Evolutionary conservation across 2,797 vertebrate species (phyloP).

Genomic region (Erpetoichthys calabaricus): DNA sequence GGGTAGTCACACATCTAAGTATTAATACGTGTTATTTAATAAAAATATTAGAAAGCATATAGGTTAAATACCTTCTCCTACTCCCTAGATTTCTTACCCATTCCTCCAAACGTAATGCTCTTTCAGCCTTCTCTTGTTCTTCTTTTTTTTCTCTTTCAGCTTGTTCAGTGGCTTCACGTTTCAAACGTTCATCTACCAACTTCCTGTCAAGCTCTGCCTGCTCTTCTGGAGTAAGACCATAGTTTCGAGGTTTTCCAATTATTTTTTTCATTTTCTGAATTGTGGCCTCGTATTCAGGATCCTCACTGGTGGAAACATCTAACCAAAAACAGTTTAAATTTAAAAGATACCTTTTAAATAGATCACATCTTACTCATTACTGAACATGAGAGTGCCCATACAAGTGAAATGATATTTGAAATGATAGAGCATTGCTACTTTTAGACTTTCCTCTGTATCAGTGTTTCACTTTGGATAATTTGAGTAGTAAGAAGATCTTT

Average conservation of each 20-base stretch:
- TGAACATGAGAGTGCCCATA: too few relatives aligned
- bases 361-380: too few relatives aligned
- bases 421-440: too few relatives aligned
- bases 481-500: too few relatives aligned
- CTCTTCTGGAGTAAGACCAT: slow-evolving; percentile 55
- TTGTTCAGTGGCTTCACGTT: slow-evolving; percentile 36
- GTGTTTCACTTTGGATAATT: too few relatives aligned
- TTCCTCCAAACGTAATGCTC: slow-evolving; percentile 56
- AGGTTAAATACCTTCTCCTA: too few relatives aligned
- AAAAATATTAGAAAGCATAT: too few relatives aligned
- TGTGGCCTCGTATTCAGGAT: slow-evolving; percentile 44
- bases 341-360: not conserved
- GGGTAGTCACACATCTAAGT: too few relatives aligned
- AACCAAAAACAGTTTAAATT: slow-evolving; percentile 1
- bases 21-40: too few relatives aligned
- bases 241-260: slow-evolving; percentile 65
- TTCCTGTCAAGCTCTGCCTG: slow-evolving; percentile 41
- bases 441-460: too few relatives aligned
- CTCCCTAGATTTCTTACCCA: slow-evolving; percentile 55
- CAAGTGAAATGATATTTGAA: too few relatives aligned
- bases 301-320: slow-evolving; percentile 57
- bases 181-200: slow-evolving; percentile 40
- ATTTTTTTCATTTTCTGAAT: slow-evolving; percentile 51
- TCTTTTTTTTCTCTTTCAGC: slow-evolving; percentile 42
- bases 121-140: slow-evolving; percentile 48